A percentile compares a stretch with the other conserved stretches of the same genome.
phyloP scores from a whole-genome alignment of 2,113 vertebrate species.

The Nanorana parkeri region DNA sequence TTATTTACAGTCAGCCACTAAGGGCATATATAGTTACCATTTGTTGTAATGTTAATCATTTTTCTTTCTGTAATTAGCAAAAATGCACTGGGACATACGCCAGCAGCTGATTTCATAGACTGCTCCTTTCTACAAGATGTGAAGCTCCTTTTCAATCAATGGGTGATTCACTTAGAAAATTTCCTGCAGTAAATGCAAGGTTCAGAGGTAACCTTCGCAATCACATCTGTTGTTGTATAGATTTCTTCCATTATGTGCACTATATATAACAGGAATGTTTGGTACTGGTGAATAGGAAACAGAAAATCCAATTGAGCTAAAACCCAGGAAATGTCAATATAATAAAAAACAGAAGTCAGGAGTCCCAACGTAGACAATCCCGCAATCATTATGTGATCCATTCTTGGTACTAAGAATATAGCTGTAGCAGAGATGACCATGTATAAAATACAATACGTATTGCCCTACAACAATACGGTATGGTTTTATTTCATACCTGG shows the following conservation, averaged over 20 bases:
- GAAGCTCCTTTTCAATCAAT: constrained; percentile 12
- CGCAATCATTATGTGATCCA: constrained; percentile 9
- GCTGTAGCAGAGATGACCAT: background rate
- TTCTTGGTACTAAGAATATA: constrained; percentile 20
- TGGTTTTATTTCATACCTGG: no score
- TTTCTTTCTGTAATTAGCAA: no score
- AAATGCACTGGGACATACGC: background rate
- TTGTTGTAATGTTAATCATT: background rate
- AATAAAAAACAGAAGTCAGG: constrained; percentile 8
- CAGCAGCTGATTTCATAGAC: background rate
- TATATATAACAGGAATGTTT: constrained; percentile 22
- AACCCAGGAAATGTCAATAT: constrained; percentile 37
- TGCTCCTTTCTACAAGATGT: background rate
- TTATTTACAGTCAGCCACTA: background rate
- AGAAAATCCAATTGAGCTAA: constrained; percentile 36
- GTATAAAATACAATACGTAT: no score
- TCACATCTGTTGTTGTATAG: constrained; percentile 26
- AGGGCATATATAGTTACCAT: background rate
- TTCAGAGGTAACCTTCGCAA: constrained; percentile 1
- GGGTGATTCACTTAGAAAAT: constrained; percentile 30
- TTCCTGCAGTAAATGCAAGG: constrained; percentile 24
- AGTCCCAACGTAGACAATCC: background rate
- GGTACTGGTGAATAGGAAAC: constrained; percentile 6
- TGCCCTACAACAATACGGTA: no score
- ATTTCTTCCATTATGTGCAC: constrained; percentile 14